Evolutionary conservation across 2,888 invertebrate species (phyloP).

Genomic region (Trichogramma evanescens): DNA sequence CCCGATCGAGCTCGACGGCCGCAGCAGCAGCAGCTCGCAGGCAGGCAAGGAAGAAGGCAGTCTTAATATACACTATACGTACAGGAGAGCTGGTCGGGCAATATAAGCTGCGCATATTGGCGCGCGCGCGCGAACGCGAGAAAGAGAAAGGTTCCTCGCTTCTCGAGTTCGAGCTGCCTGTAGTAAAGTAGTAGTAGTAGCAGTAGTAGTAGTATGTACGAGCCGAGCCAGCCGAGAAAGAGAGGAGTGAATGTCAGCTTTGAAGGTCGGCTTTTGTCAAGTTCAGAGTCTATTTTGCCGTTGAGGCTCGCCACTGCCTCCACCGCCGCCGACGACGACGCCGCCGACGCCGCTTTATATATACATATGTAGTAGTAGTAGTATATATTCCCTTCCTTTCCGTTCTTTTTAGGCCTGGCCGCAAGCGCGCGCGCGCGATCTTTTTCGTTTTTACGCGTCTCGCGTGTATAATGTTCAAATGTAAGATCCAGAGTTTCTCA

Average conservation of each 20-base stretch:
- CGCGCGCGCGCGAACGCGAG: conserved; percentile 9
- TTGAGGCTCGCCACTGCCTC: conserved; percentile 11
- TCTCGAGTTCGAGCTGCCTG: background rate
- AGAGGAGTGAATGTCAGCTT: conserved; percentile 44
- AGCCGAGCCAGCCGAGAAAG: no score
- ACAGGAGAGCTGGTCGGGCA: conserved; percentile 15
- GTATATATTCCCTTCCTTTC: no score
- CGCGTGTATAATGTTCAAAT: no score
- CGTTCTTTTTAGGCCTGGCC: no score
- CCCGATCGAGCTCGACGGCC: conserved; percentile 7
- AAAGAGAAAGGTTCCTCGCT: conserved; percentile 21
- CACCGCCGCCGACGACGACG: background rate
- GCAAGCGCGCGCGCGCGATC: no score
- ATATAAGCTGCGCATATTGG: no score
- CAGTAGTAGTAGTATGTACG: no score
- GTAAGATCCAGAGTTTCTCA: no score
- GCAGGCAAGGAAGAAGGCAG: conserved; percentile 9
- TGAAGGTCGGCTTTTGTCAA: conserved; percentile 48
- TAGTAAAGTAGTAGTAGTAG: no score
- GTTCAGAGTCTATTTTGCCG: conserved; percentile 34
- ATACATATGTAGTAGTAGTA: no score
- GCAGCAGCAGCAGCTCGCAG: background rate
- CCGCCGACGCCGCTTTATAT: no score
- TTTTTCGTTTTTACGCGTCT: no score
- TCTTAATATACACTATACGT: background rate